Base-by-base conservation (phyloP, 2,888 invertebrate genomes). In the Dichetophora obliterata region DNA sequence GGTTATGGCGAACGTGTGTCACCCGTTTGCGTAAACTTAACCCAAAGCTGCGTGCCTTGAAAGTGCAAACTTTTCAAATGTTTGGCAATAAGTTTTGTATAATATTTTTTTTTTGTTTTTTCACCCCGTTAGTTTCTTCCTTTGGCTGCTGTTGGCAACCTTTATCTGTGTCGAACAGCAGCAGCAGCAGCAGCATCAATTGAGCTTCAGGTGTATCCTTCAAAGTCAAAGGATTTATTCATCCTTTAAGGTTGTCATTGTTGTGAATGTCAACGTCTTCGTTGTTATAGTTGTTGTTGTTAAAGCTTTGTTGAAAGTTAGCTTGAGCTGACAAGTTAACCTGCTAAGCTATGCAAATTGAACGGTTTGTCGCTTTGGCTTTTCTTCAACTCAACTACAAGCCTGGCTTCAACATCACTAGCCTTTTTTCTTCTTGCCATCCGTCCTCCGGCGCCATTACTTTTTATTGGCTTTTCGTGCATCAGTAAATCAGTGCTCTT, bases 211-310 rank as follows among this genome's bases (percentile, higher is more conserved):
- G 63, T n/a, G 6, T 31, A 63, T 63, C 63, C 31, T 63, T 63
- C 63, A 63, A 63, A 63, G 34, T 63, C 63, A 63, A 63, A 63
- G 63, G 63, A 24, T 63, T 63, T 24, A 24, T 22, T 59, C 57
- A 59, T 27, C 57, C 24, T 59, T 59, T 59, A 22, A 9, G 4
- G 57, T 59, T 22, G 24, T 1, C 19, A 27, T 22, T 22, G 57
- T 59, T 22, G 57, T 59, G 3, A 24, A 11, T 59, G 24, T 8
- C 3, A 24, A 22, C 3, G n/a, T 57, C 31, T 3, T 31, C 31
- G 31, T 31, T n/a, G n/a, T n/a, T n/a, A n/a, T n/a, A n/a, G 57
- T 19, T n/a, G 57, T 54, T 4, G n/a, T 57, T 19, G 19, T 5
- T 57, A n/a, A 22, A 16, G 8, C n/a, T 57, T 22, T 19, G 19